Base-by-base conservation (phyloP, 2,113 vertebrate genomes). In the Prionailurus bengalensis region DNA sequence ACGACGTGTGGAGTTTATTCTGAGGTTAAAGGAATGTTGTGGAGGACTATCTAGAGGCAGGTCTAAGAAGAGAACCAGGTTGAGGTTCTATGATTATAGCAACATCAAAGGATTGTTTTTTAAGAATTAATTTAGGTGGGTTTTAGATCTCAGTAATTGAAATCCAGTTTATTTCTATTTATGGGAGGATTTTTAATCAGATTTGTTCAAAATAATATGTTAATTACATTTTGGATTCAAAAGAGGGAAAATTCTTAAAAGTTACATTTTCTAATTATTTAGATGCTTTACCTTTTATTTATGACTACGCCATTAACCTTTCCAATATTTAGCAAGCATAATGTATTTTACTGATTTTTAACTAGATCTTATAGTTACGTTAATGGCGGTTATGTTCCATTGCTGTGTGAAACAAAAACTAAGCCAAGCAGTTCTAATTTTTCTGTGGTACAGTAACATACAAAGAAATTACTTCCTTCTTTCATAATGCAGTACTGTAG, bases 121-220 rank as follows among this genome's bases (percentile, higher is more conserved):
- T 29, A 93, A 93, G 61, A 95, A 39, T 94, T 93, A 73, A 92
- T 48, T 79, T 45, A 78, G 68, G 15, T 96, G 45, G 45, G 8
- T 39, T 87, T 95, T 51, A 85, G 14, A 86, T 61, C n/a, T 71
- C 68, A 91, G 39, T 90, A 80, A 95, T 92, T 78, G 95, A 92
- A 92, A 74, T 95, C n/a, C 73, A 53, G 84, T 68, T 70, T 83
- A 23, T 95, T 73, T 76, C 16, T 92, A 45, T 96, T 97, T 29
- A 84, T 27, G 81, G 71, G 4, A 70, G 6, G 42, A 48, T 45
- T 95, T 96, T 92, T 81, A 90, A 95, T 94, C 25, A 2, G 25
- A 89, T 66, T 88, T 96, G 29, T 88, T 84, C 17, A 93, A 81
- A 91, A 96, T 9, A 3, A 11, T 73, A 45, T 68, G 3, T 70